A percentile compares a stretch with the other conserved stretches of the same genome.
These are phyloP conservation scores for Drosophila colorata DNA, from an alignment of 2,888 invertebrate species.

Conservation along the genomic window DNA sequence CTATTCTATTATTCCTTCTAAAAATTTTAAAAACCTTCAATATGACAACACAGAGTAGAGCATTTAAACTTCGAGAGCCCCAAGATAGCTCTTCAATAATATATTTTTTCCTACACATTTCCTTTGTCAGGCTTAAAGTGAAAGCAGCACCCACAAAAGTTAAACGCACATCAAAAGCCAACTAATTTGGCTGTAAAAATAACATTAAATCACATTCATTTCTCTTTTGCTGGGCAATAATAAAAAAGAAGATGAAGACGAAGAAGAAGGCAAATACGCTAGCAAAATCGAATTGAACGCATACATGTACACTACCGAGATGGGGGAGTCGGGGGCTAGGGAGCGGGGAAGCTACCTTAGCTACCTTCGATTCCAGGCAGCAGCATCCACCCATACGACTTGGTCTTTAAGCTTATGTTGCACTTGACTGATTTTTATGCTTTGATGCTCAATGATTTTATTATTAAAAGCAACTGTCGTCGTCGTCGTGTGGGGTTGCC, in stretches of 20 bases:
- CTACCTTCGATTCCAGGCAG: slow-evolving; percentile 52
- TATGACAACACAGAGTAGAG: slow-evolving; percentile 1
- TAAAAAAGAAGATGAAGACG: slow-evolving; percentile 26
- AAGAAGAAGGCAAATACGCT: slow-evolving; percentile 16
- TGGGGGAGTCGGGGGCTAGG: not conserved
- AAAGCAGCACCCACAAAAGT: slow-evolving; percentile 45
- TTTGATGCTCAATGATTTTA: slow-evolving; percentile 85
- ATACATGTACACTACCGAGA: slow-evolving; percentile 7
- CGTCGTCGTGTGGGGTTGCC: slow-evolving; percentile 35
- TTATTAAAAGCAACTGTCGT: slow-evolving; percentile 82
- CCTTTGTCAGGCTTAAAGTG: slow-evolving; percentile 39
- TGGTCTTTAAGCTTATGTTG: slow-evolving; percentile 82
- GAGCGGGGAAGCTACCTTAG: slow-evolving; percentile 23
- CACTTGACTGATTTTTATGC: slow-evolving; percentile 85
- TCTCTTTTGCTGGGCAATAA: slow-evolving; percentile 32
- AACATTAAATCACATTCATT: slow-evolving; percentile 80
- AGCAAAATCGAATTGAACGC: slow-evolving; percentile 57
- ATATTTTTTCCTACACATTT: not conserved
- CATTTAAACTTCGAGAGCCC: slow-evolving; percentile 1
- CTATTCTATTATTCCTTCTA: too few species aligned
- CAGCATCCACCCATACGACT: slow-evolving; percentile 52
- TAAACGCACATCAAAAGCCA: slow-evolving; percentile 77
- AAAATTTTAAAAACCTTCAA: too few species aligned
- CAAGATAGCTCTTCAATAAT: not conserved
- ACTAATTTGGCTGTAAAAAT: slow-evolving; percentile 81